phyloP scores from a whole-genome alignment of 2,113 vertebrate species.

The Cynopterus brachyotis region DNA sequence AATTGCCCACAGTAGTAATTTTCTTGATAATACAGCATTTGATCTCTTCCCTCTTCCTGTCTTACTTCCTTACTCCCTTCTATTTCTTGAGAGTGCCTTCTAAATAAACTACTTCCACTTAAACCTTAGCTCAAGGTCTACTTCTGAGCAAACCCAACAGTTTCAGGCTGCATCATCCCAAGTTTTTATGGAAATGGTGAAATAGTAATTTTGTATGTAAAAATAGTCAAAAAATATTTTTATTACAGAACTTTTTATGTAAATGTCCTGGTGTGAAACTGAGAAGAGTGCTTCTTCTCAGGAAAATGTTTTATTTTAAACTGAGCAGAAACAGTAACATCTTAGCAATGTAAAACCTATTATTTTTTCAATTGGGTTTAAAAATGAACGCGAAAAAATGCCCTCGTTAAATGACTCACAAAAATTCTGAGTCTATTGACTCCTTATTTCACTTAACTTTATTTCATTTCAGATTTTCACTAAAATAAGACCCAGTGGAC shows the following conservation, averaged over 20 bases:
- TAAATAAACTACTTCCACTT: neutral
- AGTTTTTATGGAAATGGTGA: neutral
- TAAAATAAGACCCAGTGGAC: neutral
- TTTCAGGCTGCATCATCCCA: neutral
- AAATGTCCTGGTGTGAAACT: neutral
- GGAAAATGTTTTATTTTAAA: conserved; percentile 14
- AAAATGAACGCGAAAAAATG: neutral
- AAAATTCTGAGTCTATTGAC: neutral
- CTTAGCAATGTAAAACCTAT: neutral
- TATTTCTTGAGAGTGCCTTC: neutral
- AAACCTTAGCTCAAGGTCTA: neutral
- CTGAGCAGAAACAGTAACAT: neutral
- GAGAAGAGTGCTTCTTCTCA: neutral
- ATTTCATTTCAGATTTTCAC: neutral
- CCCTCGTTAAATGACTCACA: neutral
- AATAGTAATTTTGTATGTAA: neutral
- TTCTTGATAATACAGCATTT: neutral
- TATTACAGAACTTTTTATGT: neutral
- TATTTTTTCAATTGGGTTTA: neutral
- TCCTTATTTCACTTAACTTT: neutral
- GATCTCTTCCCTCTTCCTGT: neutral
- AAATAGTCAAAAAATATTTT: neutral
- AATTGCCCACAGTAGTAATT: neutral
- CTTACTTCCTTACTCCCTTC: neutral
- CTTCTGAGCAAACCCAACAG: neutral